Conservation (phyloP, 2,888 invertebrate species). For the Hirtodrosophila trivittata region DNA sequence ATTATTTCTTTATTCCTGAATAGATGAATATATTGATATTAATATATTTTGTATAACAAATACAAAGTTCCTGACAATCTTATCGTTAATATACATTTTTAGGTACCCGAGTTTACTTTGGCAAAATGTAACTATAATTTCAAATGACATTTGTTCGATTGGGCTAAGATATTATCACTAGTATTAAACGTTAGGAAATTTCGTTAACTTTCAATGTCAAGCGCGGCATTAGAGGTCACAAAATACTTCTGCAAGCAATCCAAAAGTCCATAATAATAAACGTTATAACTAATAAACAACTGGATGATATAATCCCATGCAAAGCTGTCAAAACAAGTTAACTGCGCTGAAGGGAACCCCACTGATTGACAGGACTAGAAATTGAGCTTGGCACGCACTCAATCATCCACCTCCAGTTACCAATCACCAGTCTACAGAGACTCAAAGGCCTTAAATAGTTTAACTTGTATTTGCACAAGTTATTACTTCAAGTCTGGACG, state of each 20-base stretch:
- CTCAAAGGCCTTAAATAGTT: constrained; percentile 17
- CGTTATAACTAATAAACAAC: constrained; percentile 48
- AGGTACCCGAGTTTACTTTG: too few relatives aligned
- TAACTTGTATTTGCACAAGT: constrained; percentile 2
- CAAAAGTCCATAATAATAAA: constrained; percentile 46
- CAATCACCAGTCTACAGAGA: neutral
- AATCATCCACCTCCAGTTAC: constrained; percentile 1
- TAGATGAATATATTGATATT: too few relatives aligned
- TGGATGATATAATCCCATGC: constrained; percentile 38
- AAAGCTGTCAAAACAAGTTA: constrained; percentile 57
- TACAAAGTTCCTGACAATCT: too few relatives aligned
- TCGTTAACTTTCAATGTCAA: constrained; percentile 29
- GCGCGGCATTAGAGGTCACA: constrained; percentile 25
- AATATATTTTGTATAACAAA: too few relatives aligned
- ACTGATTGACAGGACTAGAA: constrained; percentile 48
- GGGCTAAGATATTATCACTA: too few relatives aligned
- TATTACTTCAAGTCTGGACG: constrained; percentile 16
- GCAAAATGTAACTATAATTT: too few relatives aligned
- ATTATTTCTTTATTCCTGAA: too few relatives aligned
- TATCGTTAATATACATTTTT: too few relatives aligned
- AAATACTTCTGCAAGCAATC: constrained; percentile 13
- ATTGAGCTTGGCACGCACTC: constrained; percentile 53
- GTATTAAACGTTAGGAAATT: constrained; percentile 2
- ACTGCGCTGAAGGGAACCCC: constrained; percentile 12
- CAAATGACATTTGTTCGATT: constrained; percentile 20